Evolutionary conservation across 2,113 vertebrate genomes (phyloP).

Genomic region (Cervus canadensis): DNA sequence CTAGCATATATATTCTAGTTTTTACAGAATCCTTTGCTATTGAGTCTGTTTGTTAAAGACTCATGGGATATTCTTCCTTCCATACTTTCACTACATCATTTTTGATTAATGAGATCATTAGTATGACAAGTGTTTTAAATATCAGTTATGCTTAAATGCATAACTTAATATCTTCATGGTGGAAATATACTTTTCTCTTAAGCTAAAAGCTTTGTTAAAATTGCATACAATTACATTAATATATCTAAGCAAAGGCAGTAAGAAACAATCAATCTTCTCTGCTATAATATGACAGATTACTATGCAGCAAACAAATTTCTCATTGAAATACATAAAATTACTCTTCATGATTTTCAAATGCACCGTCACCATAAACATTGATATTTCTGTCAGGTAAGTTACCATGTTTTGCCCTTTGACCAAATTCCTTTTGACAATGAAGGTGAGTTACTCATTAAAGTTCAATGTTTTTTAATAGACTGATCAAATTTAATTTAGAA

Average conservation of each 20-base stretch:
- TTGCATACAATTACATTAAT: neutral
- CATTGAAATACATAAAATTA: slow-evolving; percentile 52
- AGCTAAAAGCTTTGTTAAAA: slow-evolving; percentile 57
- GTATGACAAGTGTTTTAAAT: slow-evolving; percentile 62
- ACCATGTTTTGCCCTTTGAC: slow-evolving; percentile 64
- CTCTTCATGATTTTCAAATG: slow-evolving; percentile 47
- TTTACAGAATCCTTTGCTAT: neutral
- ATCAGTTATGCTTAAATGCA: slow-evolving; percentile 57
- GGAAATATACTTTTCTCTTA: slow-evolving; percentile 41
- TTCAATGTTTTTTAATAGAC: slow-evolving; percentile 38
- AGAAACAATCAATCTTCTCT: neutral
- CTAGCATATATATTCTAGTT: neutral
- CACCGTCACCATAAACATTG: slow-evolving; percentile 33
- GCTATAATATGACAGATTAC: neutral
- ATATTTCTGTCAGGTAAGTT: slow-evolving; percentile 62
- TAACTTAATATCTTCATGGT: slow-evolving; percentile 40
- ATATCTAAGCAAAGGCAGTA: slow-evolving; percentile 21
- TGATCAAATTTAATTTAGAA: slow-evolving; percentile 70
- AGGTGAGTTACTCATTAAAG: slow-evolving; percentile 53
- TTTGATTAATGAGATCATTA: slow-evolving; percentile 71
- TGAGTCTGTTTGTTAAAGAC: slow-evolving; percentile 31
- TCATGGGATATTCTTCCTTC: slow-evolving; percentile 34
- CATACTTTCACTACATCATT: slow-evolving; percentile 60
- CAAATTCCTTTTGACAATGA: slow-evolving; percentile 72
- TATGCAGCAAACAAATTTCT: slow-evolving; percentile 51